Evolutionary conservation across 2,113 vertebrate species (phyloP).

Genomic region (Donacobius atricapilla): DNA sequence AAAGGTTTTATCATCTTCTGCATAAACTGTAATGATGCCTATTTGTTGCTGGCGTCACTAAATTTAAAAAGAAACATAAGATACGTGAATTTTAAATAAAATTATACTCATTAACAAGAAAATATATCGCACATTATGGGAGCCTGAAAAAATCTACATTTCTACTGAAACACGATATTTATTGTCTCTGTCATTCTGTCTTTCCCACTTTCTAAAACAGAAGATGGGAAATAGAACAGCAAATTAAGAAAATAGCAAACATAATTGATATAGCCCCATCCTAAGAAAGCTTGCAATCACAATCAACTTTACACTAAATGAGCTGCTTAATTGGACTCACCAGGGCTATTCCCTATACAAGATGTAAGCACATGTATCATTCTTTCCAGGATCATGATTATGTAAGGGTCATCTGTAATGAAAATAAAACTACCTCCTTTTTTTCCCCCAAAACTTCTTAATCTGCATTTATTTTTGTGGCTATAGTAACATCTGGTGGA

Average conservation of each 20-base stretch:
- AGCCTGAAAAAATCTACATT: neutral
- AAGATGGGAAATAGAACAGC: neutral
- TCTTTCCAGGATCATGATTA: neutral
- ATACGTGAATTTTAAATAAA: neutral
- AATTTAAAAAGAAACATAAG: neutral
- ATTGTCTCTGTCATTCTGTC: neutral
- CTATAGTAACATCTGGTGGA: constrained; percentile 68
- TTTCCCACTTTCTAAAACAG: neutral
- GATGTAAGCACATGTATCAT: neutral
- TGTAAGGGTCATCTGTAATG: neutral
- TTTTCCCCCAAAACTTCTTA: neutral
- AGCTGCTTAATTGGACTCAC: neutral
- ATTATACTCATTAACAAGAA: neutral
- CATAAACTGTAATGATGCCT: neutral
- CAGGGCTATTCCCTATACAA: neutral
- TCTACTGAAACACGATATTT: neutral
- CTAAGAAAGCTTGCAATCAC: neutral
- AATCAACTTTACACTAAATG: neutral
- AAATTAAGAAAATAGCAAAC: neutral
- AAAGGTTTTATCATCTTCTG: constrained; percentile 9
- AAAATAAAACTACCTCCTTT: neutral
- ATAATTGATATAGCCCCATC: neutral
- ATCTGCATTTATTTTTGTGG: neutral
- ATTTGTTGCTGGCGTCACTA: neutral
- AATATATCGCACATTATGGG: neutral